Conservation (phyloP, 2,888 invertebrate genomes). For the Stenodema calcarata region DNA sequence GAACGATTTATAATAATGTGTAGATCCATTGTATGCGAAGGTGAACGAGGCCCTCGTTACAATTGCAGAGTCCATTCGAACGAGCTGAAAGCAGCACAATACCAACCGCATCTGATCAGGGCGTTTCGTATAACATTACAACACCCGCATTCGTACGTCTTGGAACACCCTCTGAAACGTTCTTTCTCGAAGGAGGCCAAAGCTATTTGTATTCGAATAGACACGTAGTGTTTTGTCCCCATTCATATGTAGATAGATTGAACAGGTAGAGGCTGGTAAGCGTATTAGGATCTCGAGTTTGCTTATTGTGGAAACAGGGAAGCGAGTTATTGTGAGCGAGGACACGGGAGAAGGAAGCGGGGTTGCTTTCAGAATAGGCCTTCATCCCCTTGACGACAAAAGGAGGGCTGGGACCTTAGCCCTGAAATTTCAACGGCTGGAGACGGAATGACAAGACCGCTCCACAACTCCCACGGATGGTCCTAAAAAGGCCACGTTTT, state of each 20-base stretch:
- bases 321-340: background rate
- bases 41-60: too few species aligned
- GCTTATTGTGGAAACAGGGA: slow-evolving; percentile 2
- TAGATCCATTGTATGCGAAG: too few species aligned
- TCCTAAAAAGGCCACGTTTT: background rate
- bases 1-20: too few species aligned
- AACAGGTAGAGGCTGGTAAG: background rate
- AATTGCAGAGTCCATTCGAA: background rate
- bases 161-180: background rate
- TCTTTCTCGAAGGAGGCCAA: background rate
- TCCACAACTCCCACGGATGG: background rate
- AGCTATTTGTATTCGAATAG: slow-evolving; percentile 1
- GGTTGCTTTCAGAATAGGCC: background rate
- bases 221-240: background rate
- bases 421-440: background rate
- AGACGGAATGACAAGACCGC: background rate
- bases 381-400: background rate
- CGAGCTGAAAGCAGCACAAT: background rate
- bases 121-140: background rate
- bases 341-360: background rate
- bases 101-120: background rate
- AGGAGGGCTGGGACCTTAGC: background rate
- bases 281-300: background rate
- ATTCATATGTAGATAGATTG: slow-evolving; percentile 15
- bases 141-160: background rate